Conservation (phyloP, 1,140 invertebrate species). For the Hestina assimilis region DNA sequence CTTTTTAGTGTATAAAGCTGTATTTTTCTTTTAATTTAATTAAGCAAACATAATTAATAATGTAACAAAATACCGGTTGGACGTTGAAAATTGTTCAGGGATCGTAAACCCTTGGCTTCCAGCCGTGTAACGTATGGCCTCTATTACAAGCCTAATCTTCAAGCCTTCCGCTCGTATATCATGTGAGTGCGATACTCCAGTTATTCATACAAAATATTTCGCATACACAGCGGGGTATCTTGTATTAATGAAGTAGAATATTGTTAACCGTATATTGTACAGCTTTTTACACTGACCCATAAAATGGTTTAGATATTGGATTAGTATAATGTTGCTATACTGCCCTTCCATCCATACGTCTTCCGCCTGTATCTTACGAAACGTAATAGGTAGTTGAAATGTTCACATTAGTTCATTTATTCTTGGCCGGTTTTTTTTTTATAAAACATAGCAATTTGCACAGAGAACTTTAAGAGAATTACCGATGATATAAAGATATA, state of each 20-base stretch:
- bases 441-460: too few species aligned
- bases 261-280: not conserved
- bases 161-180: conserved; percentile 28
- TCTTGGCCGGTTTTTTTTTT: too few species aligned
- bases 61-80: not conserved
- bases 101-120: conserved; percentile 16
- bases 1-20: too few species aligned
- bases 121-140: conserved; percentile 26
- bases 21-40: not conserved
- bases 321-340: too few species aligned
- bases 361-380: too few species aligned
- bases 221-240: conserved; percentile 7
- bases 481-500: too few species aligned
- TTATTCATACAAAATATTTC: conserved; percentile 13
- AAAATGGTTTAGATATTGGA: too few species aligned
- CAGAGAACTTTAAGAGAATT: too few species aligned
- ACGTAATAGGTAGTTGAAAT: too few species aligned
- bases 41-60: not conserved
- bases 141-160: conserved; percentile 27
- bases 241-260: not conserved
- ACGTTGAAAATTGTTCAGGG: not conserved
- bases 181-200: conserved; percentile 23
- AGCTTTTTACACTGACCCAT: too few species aligned
- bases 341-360: too few species aligned
- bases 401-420: too few species aligned